Base-by-base conservation (phyloP, 1,140 invertebrate species). In the Monomorium pharaonis region DNA sequence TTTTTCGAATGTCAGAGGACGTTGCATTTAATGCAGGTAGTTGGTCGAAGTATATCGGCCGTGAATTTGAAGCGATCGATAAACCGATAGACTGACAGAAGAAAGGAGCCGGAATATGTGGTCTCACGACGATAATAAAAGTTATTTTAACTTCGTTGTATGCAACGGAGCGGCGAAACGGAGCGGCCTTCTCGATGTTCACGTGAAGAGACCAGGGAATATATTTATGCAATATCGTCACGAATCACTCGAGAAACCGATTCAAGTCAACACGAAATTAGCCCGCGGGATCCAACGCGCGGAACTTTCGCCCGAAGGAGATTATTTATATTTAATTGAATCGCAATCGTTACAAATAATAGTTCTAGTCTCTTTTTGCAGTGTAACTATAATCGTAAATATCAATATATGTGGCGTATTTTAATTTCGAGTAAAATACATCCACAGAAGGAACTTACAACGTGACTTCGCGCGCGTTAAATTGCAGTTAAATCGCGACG, bases 331-430 rank as follows among this genome's bases (percentile, higher is more conserved):
- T 24, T 58, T 58, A 18, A 58, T 47, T 47, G 12, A 56, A 54
- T 70, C 10, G 24, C 37, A 49, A 51, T n/a, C 37, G 14, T 72
- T 83, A 16, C 37, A 58, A 70, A 14, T 72, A 72, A 81, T 56
- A 83, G 37, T n/a, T 83, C 78, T 83, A 83, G 78, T 83, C 78
- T 5, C 27, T 65, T 37, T 77, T 27, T 72, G 56, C 54, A 80
- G 30, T 16, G 37, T 37, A 49, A 51, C 14, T 67, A 27, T 37
- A 67, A 69, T 69, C 7, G 49, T 30, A 54, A 51, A 18, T 65
- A 67, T 47, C 3, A 63, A 21, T 33, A 18, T 10, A 21, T 18
- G n/a, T 30, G 21, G 7, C 37, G 5, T 56, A 21, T 72, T 47
- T 74, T 37, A 24, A 67, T 27, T 33, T 33, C 24, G n/a, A 67